Percentiles rank a stretch among this genome's conserved stretches.
Evolutionary conservation across 2,888 invertebrate genomes (phyloP).

Genomic region (Saturnia japonica): DNA sequence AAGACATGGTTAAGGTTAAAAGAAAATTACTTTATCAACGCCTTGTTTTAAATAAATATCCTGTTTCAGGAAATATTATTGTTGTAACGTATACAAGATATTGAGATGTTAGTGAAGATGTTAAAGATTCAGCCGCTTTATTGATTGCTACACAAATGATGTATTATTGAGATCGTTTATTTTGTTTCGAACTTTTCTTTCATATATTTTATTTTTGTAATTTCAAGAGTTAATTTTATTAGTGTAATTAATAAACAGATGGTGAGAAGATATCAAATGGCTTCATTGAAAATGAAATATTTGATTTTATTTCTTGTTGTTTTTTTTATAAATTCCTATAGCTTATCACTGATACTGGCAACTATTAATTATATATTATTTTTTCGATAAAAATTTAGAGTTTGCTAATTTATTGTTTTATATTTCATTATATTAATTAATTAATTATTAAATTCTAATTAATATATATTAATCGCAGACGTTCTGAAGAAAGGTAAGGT

Average conservation of each 20-base stretch:
- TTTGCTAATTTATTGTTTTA: not conserved
- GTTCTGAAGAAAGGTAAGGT: too few species aligned
- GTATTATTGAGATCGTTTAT: slow-evolving; percentile 71
- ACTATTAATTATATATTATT: not conserved
- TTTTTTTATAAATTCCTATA: slow-evolving; percentile 19
- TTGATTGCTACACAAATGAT: slow-evolving; percentile 78
- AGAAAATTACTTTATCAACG: slow-evolving; percentile 83
- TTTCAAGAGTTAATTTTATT: slow-evolving; percentile 55
- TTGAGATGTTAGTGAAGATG: slow-evolving; percentile 77
- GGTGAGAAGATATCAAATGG: slow-evolving; percentile 24
- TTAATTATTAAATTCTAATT: too few species aligned
- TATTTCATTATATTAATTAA: too few species aligned
- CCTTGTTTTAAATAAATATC: slow-evolving; percentile 82
- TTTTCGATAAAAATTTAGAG: not conserved
- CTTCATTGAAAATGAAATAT: slow-evolving; percentile 52
- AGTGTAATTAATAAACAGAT: slow-evolving; percentile 46
- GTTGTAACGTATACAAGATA: slow-evolving; percentile 80
- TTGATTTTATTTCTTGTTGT: slow-evolving; percentile 40
- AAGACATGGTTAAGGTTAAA: slow-evolving; percentile 83
- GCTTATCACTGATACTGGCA: not conserved
- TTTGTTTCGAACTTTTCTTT: slow-evolving; percentile 53
- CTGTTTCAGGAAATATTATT: slow-evolving; percentile 82
- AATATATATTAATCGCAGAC: too few species aligned
- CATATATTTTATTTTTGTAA: slow-evolving; percentile 47
- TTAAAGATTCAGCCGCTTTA: slow-evolving; percentile 74